Evolutionary conservation across 1,140 invertebrate species (phyloP).

Genomic region (Andrena cerasifolii): DNA sequence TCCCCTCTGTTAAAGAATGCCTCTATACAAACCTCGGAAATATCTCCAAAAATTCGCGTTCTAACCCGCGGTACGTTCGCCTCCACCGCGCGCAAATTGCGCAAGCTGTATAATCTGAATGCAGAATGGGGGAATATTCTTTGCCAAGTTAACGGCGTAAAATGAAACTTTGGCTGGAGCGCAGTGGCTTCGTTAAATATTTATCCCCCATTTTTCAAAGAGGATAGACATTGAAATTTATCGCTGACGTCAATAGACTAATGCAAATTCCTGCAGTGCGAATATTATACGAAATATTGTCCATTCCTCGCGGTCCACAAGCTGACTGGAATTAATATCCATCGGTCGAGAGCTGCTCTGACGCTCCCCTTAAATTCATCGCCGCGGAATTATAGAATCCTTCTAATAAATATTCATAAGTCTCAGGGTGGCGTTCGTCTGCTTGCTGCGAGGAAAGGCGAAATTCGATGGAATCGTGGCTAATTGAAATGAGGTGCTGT

Average conservation of each 20-base stretch:
- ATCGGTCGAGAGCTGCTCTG: not conserved
- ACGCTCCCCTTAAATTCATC: slow-evolving; percentile 10
- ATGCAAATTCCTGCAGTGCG: too few relatives aligned
- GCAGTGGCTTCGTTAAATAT: not conserved
- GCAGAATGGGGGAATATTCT: not conserved
- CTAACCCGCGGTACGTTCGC: too few relatives aligned
- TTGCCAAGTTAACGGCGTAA: not conserved
- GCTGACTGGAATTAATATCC: not conserved
- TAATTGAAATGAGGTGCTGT: too few relatives aligned
- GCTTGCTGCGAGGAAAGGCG: not conserved
- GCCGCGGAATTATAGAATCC: not conserved
- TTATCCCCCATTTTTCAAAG: too few relatives aligned
- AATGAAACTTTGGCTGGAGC: slow-evolving; percentile 4
- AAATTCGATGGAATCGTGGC: not conserved
- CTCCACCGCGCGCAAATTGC: too few relatives aligned
- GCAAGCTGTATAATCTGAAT: not conserved
- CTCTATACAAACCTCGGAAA: too few relatives aligned
- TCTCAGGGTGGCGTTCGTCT: not conserved
- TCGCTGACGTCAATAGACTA: too few relatives aligned
- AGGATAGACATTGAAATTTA: too few relatives aligned
- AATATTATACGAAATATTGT: too few relatives aligned
- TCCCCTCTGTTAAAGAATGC: too few relatives aligned
- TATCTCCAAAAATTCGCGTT: too few relatives aligned
- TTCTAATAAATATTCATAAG: slow-evolving; percentile 14
- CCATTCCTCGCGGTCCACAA: too few relatives aligned